These are phyloP conservation scores for Oscheius sp. DNA, from an alignment of 2,888 invertebrate species.

Conservation along the genomic window DNA sequence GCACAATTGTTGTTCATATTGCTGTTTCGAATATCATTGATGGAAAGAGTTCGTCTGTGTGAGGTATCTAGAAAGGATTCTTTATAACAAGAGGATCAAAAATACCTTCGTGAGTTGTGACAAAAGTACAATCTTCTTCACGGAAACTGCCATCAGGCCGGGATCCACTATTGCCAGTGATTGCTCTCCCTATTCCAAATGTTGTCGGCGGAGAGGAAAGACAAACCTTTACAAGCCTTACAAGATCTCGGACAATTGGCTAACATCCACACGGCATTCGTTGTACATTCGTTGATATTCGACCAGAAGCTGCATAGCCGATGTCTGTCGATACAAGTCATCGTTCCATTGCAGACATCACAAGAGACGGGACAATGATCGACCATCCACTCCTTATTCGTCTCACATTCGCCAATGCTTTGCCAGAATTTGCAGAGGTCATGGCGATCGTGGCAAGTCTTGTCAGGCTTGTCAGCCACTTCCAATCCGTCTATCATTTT, in stretches of 20 bases:
- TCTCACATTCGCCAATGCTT: constrained; percentile 66
- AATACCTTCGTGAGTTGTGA: constrained; percentile 66
- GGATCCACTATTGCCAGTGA: constrained; percentile 47
- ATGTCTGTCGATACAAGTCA: constrained; percentile 66
- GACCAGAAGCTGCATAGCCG: constrained; percentile 68
- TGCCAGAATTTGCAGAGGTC: constrained; percentile 70
- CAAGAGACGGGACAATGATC: constrained; percentile 66
- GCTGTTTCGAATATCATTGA: constrained; percentile 64
- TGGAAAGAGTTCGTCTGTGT: constrained; percentile 61
- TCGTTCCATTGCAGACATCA: constrained; percentile 65
- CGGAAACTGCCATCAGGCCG: constrained; percentile 57
- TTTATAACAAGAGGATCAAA: background rate
- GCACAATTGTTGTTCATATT: constrained; percentile 68
- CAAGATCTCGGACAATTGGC: constrained; percentile 67
- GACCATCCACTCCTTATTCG: constrained; percentile 68
- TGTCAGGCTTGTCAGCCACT: constrained; percentile 12
- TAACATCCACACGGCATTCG: constrained; percentile 70
- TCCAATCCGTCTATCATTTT: constrained; percentile 7
- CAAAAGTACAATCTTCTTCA: constrained; percentile 66
- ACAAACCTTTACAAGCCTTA: constrained; percentile 68
- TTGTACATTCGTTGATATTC: constrained; percentile 66
- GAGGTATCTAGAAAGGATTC: constrained; percentile 27
- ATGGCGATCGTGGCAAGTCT: constrained; percentile 63
- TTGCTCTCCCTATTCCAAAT: too few relatives aligned
- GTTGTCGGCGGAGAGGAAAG: too few relatives aligned